Evolutionary conservation across 2,797 vertebrate genomes (phyloP).

Genomic region (Poeciliopsis gracilis): DNA sequence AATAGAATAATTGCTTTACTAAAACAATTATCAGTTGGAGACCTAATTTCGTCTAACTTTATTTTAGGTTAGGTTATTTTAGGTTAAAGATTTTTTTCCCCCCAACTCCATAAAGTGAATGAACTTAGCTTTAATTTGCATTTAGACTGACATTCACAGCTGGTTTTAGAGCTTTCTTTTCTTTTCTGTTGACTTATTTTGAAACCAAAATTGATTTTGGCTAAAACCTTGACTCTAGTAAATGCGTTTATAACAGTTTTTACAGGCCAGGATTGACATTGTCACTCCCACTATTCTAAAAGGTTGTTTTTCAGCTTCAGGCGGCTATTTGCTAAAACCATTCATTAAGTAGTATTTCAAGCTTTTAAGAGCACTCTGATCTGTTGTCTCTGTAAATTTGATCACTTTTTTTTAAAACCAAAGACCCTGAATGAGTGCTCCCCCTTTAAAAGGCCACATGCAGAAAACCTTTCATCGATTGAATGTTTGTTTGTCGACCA

Average conservation of each 20-base stretch:
- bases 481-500: slow-evolving; percentile 46
- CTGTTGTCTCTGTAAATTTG: neutral
- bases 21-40: too few relatives aligned
- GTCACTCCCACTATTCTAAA: neutral
- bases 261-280: neutral
- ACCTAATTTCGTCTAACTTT: neutral
- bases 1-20: too few relatives aligned
- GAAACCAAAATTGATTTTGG: neutral
- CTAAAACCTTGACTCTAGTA: neutral
- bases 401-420: slow-evolving; percentile 6
- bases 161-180: neutral
- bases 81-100: neutral
- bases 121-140: neutral
- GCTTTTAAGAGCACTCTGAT: neutral
- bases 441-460: neutral
- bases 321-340: neutral
- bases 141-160: neutral
- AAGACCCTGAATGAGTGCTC: neutral
- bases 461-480: neutral
- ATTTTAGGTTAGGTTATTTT: neutral
- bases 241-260: neutral
- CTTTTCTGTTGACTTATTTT: neutral
- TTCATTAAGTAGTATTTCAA: neutral
- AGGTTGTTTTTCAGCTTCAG: neutral
- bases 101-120: neutral